These are phyloP conservation scores for Delichon dasypus DNA, from an alignment of 2,797 vertebrate genomes.

Conservation along the genomic window DNA sequence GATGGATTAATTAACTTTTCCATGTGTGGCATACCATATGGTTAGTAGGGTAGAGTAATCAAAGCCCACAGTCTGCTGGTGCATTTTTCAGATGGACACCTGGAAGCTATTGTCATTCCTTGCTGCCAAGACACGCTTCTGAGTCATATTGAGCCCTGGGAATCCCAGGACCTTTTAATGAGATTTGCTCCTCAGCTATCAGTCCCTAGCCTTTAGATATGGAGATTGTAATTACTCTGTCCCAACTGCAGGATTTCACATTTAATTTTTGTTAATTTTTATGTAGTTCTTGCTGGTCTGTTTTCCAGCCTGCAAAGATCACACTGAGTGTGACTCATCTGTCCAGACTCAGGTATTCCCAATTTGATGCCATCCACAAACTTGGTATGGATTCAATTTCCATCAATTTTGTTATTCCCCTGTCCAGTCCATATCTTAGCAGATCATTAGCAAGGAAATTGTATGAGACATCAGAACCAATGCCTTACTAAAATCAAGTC, in stretches of 20 bases:
- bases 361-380: neutral
- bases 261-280: neutral
- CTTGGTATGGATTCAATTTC: neutral
- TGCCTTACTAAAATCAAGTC: neutral
- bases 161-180: neutral
- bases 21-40: rapidly evolving
- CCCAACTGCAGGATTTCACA: neutral
- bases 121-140: neutral
- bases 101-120: neutral
- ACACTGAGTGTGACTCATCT: neutral
- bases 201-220: neutral
- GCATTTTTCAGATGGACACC: neutral
- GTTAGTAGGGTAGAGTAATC: neutral
- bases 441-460: neutral
- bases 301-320: neutral
- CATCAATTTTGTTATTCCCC: neutral
- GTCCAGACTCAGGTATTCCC: neutral
- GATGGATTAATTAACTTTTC: neutral
- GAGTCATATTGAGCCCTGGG: neutral
- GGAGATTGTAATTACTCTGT: neutral
- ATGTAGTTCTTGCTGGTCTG: neutral
- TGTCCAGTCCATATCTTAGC: neutral
- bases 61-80: neutral
- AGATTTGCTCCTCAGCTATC: neutral
- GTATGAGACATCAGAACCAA: neutral